Percentiles rank a stretch among this genome's conserved stretches.
Evolutionary conservation across 2,113 vertebrate genomes (phyloP).

Genomic region (Ameiurus melas): DNA sequence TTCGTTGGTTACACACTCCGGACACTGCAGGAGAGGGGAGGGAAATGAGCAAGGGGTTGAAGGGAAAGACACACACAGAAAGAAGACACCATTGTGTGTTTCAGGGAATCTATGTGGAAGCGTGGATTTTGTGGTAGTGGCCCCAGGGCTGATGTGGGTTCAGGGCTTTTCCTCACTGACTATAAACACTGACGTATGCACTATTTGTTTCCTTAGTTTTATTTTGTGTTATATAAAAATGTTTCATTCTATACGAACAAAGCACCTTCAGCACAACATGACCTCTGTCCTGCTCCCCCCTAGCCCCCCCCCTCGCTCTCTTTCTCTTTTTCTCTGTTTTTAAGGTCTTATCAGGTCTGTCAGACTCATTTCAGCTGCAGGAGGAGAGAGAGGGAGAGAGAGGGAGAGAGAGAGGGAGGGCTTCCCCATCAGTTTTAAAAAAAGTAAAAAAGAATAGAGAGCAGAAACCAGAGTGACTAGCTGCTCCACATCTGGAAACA

Average conservation of each 20-base stretch:
- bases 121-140: neutral
- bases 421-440: constrained; percentile 47
- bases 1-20: constrained; percentile 55
- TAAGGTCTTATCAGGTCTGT: constrained; percentile 46
- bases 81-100: neutral
- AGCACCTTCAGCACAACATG: neutral
- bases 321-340: neutral
- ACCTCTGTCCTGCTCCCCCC: neutral
- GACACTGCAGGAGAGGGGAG: constrained; percentile 42
- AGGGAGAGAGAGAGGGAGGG: neutral
- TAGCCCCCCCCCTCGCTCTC: neutral
- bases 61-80: neutral
- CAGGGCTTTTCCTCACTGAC: neutral
- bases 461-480: constrained; percentile 55
- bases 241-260: neutral
- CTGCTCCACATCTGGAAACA: constrained; percentile 71
- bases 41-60: constrained; percentile 16
- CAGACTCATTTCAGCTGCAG: constrained; percentile 27
- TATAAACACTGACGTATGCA: too few species aligned
- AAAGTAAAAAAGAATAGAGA: constrained; percentile 54
- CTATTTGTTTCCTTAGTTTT: neutral
- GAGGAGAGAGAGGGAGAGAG: neutral
- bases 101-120: neutral
- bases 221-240: neutral
- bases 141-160: neutral